These are phyloP conservation scores for Rhinophrynus dorsalis DNA, from an alignment of 2,797 vertebrate species.

Conservation along the genomic window DNA sequence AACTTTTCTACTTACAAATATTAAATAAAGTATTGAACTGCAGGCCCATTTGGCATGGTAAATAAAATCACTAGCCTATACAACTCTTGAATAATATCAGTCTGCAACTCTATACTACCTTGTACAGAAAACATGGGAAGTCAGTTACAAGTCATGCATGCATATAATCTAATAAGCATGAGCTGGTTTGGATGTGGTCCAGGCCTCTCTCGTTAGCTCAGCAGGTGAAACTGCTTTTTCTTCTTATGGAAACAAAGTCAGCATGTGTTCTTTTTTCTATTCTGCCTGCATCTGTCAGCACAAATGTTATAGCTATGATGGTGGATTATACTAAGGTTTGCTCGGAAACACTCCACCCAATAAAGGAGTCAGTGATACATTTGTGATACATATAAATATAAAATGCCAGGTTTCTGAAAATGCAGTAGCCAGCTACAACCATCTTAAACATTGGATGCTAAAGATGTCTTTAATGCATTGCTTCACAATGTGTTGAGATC, in stretches of 20 bases:
- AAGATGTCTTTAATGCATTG: too few species aligned
- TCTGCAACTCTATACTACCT: conserved; percentile 39
- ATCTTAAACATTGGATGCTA: too few species aligned
- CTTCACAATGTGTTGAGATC: too few species aligned
- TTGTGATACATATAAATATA: neutral
- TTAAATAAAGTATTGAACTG: neutral
- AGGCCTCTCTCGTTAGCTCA: conserved; percentile 46
- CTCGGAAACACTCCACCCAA: conserved; percentile 28
- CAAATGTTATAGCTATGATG: conserved; percentile 39
- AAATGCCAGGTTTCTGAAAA: neutral
- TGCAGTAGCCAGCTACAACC: neutral
- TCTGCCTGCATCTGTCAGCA: conserved; percentile 48
- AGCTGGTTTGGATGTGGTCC: conserved; percentile 39
- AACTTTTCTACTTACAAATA: too few species aligned
- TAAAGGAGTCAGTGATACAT: conserved; percentile 22
- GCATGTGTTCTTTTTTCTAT: conserved; percentile 49
- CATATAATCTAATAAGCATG: conserved; percentile 51
- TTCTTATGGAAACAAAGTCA: conserved; percentile 47
- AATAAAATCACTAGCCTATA: conserved; percentile 30
- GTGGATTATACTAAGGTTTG: conserved; percentile 31
- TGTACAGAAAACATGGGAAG: conserved; percentile 48
- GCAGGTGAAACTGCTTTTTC: conserved; percentile 48
- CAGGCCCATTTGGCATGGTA: conserved; percentile 10
- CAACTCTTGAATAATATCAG: conserved; percentile 21
- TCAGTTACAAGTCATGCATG: conserved; percentile 45